Evolutionary conservation across 2,113 vertebrate species (phyloP), one percentile per base, ranked within the genome.

Genomic region (Eudyptes chrysolophus): DNA sequence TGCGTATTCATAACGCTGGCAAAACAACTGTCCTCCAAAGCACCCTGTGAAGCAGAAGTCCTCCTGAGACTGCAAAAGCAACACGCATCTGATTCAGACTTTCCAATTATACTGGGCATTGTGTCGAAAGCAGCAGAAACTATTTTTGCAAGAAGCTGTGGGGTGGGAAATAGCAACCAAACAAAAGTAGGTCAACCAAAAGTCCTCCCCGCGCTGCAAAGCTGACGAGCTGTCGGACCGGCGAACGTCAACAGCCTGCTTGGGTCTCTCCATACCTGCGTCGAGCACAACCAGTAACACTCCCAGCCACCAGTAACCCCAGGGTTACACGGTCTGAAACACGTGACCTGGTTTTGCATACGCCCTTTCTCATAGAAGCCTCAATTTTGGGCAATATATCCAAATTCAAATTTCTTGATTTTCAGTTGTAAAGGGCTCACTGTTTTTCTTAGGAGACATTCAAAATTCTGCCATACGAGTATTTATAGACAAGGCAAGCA

Each of bases 401-500:
- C 49, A 64, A 70, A 93, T 70, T 57, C 20, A 52, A 27, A 74
- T 78, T 11, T 40, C 55, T 55, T 60, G 40, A 66, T 52, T 95
- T 85, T 62, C 1, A 0, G 64, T 82, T 75, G 69, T 66, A 89
- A 66, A n/a, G 22, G 19, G 66, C 57, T 92, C 49, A 1, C 36
- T 75, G 8, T 22, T 19, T 36, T 69, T 68, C 58, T 8, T 34
- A n/a, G 4, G 60, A 49, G 17, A 38, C 25, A 10, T 65, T 90
- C 21, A 52, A 61, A 89, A 94, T 90, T 90, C 82, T 93, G 89
- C 54, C 38, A 3, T 7, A 10, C 0, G 0, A 66, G 55, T 93
- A 96, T 94, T 95, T 93, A 93, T 89, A 87, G 90, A 68, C 19
- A 46, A 89, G 48, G 60, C 82, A 81, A 72, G 74, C 65, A 89